Evolutionary conservation across 2,113 vertebrate species (phyloP), one percentile per base, ranked within the genome.

Genomic region (Otis tarda): DNA sequence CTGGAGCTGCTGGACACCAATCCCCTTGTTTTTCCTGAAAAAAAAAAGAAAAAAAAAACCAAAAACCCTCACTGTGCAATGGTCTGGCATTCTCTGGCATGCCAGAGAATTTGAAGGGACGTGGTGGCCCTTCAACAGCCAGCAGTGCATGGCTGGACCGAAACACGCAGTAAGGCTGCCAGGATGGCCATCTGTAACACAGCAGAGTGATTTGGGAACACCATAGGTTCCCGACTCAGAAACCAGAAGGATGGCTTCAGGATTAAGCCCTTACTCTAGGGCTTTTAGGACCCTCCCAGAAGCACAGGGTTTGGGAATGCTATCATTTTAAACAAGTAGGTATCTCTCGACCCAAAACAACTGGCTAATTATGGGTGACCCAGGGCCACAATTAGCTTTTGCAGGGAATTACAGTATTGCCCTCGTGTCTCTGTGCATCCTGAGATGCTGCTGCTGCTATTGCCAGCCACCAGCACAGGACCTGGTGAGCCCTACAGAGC

Each of bases 71-170:
- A 4, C 11, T 39, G 39, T 39, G 39, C 39, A 39, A 39, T 39
- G 39, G 39, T 39, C 39, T 39, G 39, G 0, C 2, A 4, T 31
- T n/a, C n/a, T n/a, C n/a, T n/a, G n/a, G n/a, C 18, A 23, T 1
- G 1, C 6, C 2, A 4, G 12, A 70, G 31, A 27, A 67, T 67
- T 49, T 74, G 41, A 74, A 82, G 31, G 18, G 27, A 50, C 1
- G 1, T 8, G 18, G 14, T 18, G 5, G 39, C 16, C 7, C 23
- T 80, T 73, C 55, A 60, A 14, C 21, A 79, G 7, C 1, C 12
- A 45, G 31, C 10, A 17, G 16, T 59, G 25, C 14, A 21, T 59
- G 28, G 24, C n/a, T 77, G 17, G 21, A 74, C 35, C 3, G 4
- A 82, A 57, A 7, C 0, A 0, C 30, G 24, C 12, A 24, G 16